Conservation (phyloP, 2,888 invertebrate species). For the Clivina fossor region DNA sequence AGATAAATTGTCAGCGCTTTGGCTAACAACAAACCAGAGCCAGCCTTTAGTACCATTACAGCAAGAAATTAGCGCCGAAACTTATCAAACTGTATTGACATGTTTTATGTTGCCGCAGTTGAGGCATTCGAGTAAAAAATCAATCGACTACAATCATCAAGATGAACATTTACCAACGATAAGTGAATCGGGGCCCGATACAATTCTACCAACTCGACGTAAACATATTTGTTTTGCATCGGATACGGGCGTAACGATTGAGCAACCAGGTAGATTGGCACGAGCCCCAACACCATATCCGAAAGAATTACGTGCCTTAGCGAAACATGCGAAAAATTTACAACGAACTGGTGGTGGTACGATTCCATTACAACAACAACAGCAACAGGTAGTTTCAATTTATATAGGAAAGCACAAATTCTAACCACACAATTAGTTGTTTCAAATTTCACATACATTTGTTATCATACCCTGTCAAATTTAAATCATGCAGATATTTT, state of each 20-base stretch:
- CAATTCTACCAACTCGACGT: slow-evolving; percentile 36
- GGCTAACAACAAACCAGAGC: slow-evolving; percentile 93
- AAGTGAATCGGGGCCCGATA: slow-evolving; percentile 27
- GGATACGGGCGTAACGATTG: slow-evolving; percentile 62
- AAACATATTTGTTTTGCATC: slow-evolving; percentile 71
- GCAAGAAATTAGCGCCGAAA: slow-evolving; percentile 77
- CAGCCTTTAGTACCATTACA: slow-evolving; percentile 91
- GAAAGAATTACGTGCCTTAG: slow-evolving; percentile 80
- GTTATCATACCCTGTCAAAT: no score
- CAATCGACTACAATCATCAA: no score
- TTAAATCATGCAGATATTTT: no score
- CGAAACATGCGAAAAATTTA: slow-evolving; percentile 61
- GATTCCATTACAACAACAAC: no score
- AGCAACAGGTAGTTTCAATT: no score
- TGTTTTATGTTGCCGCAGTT: slow-evolving; percentile 91
- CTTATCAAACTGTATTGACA: slow-evolving; percentile 81
- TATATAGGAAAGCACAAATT: no score
- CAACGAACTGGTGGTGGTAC: slow-evolving; percentile 37
- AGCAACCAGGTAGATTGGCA: slow-evolving; percentile 70
- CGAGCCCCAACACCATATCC: slow-evolving; percentile 93
- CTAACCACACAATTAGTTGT: no score
- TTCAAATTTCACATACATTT: no score
- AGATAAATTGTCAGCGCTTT: slow-evolving; percentile 78
- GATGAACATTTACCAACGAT: no score
- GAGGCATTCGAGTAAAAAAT: no score